Evolutionary conservation across 2,113 vertebrate genomes (phyloP).

Genomic region (Lycaon pictus): DNA sequence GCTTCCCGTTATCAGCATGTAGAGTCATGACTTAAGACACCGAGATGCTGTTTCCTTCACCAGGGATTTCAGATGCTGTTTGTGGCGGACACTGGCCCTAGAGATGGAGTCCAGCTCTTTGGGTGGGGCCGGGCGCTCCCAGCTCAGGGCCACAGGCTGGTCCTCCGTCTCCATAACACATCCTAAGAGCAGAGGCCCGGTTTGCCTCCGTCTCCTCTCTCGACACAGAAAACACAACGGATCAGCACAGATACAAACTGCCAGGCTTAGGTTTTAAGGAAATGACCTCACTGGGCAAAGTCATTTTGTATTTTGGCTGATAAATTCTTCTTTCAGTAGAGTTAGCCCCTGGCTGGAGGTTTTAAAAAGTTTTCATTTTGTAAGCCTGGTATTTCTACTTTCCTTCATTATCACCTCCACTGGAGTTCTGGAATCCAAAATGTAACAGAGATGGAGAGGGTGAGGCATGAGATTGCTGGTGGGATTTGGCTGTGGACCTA

Average conservation of each 20-base stretch:
- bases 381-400: background rate
- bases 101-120: background rate
- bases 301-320: background rate
- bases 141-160: background rate
- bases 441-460: background rate
- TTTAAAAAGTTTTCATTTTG: background rate
- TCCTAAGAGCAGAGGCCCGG: background rate
- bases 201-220: background rate
- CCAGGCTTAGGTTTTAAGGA: background rate
- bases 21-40: background rate
- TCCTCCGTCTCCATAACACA: fast-evolving
- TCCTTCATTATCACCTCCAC: background rate
- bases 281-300: background rate
- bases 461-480: background rate
- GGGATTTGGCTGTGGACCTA: background rate
- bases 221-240: background rate
- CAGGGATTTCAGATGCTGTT: background rate
- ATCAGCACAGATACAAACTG: background rate
- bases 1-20: background rate
- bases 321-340: background rate
- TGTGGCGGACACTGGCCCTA: background rate
- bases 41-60: background rate
- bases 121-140: too few relatives aligned
- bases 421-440: constrained; percentile 3
- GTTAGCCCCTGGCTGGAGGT: background rate